These are phyloP conservation scores for Lissocephala sabroskyi DNA, from an alignment of 2,888 invertebrate genomes.

Conservation along the genomic window DNA sequence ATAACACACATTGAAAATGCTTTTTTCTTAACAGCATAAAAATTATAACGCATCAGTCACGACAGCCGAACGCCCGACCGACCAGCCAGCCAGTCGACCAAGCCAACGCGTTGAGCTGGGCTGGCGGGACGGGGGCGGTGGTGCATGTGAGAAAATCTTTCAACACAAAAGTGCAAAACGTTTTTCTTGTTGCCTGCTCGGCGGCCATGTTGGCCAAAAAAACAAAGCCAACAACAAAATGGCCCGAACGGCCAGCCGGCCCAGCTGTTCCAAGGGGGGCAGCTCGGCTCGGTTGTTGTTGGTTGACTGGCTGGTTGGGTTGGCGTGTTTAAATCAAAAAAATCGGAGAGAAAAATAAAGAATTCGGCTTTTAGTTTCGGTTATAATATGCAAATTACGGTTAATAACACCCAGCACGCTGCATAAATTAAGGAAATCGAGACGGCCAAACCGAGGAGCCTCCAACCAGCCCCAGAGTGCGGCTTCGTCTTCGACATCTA, in stretches of 20 bases:
- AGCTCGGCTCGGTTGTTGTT: not conserved
- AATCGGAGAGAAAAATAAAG: constrained; percentile 2
- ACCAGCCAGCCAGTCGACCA: no score
- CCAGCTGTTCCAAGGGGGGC: constrained; percentile 7
- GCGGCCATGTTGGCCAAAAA: constrained; percentile 40
- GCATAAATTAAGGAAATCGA: constrained; percentile 45
- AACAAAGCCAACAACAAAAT: constrained; percentile 1
- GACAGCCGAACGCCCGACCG: constrained; percentile 36
- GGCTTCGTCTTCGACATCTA: no score
- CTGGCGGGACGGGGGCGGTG: no score
- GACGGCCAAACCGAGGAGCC: no score
- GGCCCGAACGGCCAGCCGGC: not conserved
- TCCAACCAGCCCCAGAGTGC: no score
- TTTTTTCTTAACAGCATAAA: constrained; percentile 51
- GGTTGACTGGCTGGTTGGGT: not conserved
- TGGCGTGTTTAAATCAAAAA: constrained; percentile 2
- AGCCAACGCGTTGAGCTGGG: no score
- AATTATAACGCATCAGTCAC: constrained; percentile 67
- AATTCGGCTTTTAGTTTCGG: constrained; percentile 16
- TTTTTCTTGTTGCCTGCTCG: constrained; percentile 16
- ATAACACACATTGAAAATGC: constrained; percentile 47
- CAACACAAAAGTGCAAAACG: constrained; percentile 31
- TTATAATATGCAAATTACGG: constrained; percentile 51
- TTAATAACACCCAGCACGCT: constrained; percentile 35
- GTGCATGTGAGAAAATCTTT: constrained; percentile 42